Conservation (phyloP, 2,888 invertebrate genomes). For the Agriopis marginaria region DNA sequence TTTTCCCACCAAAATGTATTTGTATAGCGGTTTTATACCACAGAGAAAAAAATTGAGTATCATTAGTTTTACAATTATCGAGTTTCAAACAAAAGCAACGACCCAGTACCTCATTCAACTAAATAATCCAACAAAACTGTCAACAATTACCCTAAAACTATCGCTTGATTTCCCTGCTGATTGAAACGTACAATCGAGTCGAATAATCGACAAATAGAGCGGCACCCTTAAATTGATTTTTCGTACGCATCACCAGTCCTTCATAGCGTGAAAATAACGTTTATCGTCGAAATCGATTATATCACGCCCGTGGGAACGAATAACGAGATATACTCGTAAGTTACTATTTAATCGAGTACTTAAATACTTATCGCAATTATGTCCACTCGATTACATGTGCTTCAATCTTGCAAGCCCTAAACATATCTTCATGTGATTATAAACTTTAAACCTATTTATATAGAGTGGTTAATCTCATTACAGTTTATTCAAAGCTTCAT, state of each 20-base stretch:
- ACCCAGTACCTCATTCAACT: not conserved
- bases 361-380: constrained; percentile 35
- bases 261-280: constrained; percentile 37
- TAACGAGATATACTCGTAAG: constrained; percentile 21
- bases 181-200: constrained; percentile 23
- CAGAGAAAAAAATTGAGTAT: no score
- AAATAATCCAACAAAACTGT: not conserved
- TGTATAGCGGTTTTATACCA: no score
- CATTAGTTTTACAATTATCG: no score
- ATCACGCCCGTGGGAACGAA: constrained; percentile 58
- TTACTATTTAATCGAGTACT: constrained; percentile 43
- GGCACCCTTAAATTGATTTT: constrained; percentile 38
- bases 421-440: not conserved
- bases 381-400: not conserved
- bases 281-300: constrained; percentile 50
- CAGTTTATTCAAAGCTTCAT: not conserved
- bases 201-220: constrained; percentile 38
- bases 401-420: constrained; percentile 1
- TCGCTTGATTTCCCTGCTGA: constrained; percentile 24
- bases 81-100: no score
- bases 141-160: constrained; percentile 21
- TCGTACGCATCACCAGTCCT: constrained; percentile 38
- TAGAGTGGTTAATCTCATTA: not conserved
- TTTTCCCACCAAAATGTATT: no score
- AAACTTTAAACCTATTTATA: not conserved